A percentile compares a stretch with the other conserved stretches of the same genome.
Evolutionary conservation across 1,140 invertebrate species (phyloP).

Genomic region (Campoletis sonorensis): DNA sequence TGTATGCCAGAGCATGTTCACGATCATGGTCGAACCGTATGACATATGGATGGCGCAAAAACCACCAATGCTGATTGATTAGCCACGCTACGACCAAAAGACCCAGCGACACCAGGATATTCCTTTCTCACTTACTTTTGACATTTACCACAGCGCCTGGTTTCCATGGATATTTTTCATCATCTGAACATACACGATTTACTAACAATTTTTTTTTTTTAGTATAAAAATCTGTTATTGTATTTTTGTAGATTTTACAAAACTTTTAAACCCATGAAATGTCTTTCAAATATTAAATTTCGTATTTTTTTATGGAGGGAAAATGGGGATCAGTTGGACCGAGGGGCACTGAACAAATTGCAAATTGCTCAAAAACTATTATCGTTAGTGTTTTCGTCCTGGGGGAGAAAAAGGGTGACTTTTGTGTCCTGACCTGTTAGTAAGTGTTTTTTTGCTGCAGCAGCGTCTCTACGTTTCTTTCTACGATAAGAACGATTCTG

Average conservation of each 20-base stretch:
- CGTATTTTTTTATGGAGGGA: background rate
- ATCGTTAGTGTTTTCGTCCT: too few species aligned
- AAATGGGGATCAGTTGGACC: too few species aligned
- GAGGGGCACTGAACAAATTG: too few species aligned
- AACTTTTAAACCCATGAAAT: background rate
- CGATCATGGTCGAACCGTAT: conserved; percentile 58
- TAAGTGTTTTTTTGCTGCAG: too few species aligned
- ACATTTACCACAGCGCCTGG: background rate
- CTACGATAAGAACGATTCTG: too few species aligned
- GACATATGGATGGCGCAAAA: conserved; percentile 76
- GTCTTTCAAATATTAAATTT: background rate
- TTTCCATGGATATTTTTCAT: conserved; percentile 29
- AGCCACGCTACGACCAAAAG: conserved; percentile 68
- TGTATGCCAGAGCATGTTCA: conserved; percentile 73
- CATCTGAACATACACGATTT: conserved; percentile 14
- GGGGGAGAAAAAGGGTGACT: too few species aligned
- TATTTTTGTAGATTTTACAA: too few species aligned
- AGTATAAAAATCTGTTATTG: background rate
- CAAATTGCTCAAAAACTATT: too few species aligned
- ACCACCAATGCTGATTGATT: conserved; percentile 76
- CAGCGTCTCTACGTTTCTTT: too few species aligned
- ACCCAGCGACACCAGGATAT: conserved; percentile 13
- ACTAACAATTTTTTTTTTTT: conserved; percentile 15
- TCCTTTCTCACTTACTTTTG: conserved; percentile 12
- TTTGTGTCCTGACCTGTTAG: too few species aligned